phyloP scores from a whole-genome alignment of 1,140 invertebrate genomes.

The Sinella curviseta region DNA sequence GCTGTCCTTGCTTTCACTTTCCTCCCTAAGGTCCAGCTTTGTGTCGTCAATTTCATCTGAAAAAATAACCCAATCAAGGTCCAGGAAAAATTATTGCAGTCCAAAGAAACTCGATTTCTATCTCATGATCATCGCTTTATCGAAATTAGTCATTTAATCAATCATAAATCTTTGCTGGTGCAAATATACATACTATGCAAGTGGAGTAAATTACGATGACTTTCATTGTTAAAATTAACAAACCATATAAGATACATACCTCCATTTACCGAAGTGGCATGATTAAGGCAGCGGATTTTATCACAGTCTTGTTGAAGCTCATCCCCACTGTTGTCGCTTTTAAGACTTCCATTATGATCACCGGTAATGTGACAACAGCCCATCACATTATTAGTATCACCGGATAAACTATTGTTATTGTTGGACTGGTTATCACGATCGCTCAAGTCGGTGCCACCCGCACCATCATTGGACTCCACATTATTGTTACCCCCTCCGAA shows the following conservation, averaged over 20 bases:
- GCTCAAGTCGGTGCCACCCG: background rate
- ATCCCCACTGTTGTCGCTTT: slow-evolving; percentile 28
- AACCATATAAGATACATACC: background rate
- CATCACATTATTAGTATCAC: background rate
- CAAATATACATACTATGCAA: no score
- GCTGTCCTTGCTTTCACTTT: slow-evolving; percentile 8
- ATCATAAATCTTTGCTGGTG: background rate
- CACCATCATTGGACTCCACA: background rate
- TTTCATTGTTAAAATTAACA: no score
- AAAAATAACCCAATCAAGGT: background rate
- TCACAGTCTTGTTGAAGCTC: slow-evolving; percentile 33
- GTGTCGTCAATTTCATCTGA: slow-evolving; percentile 22
- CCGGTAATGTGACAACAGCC: background rate
- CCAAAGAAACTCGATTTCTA: background rate
- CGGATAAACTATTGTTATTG: background rate
- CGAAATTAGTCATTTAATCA: no score
- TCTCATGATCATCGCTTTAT: background rate
- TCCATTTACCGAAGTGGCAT: background rate
- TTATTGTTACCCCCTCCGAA: slow-evolving; percentile 15
- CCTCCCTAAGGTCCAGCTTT: slow-evolving; percentile 9
- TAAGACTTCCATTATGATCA: background rate
- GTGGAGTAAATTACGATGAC: no score
- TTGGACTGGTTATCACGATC: background rate
- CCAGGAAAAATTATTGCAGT: background rate
- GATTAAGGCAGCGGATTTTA: slow-evolving; percentile 25